Percentiles rank a stretch among this genome's conserved stretches.
phyloP scores from a whole-genome alignment of 2,797 vertebrate species.

The Mormyrops attenuatus region DNA sequence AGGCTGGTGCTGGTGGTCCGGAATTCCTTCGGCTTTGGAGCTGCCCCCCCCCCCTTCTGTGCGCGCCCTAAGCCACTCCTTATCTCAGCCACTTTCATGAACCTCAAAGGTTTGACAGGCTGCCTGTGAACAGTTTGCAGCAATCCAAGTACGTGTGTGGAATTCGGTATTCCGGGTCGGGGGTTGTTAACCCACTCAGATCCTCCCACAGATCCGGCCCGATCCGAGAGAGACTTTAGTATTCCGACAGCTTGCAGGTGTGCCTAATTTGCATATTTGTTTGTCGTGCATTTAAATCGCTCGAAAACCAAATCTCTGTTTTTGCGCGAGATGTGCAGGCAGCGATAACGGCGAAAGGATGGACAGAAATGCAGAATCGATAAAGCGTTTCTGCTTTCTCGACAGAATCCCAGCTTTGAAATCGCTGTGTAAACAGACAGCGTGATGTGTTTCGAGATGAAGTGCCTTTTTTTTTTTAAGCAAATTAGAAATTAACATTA shows the following conservation, averaged over 20 bases:
- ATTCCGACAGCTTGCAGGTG: not conserved
- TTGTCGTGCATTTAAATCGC: constrained; percentile 1
- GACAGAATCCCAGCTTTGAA: not conserved
- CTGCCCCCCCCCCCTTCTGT: not conserved
- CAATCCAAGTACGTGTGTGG: not conserved
- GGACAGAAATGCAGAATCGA: not conserved
- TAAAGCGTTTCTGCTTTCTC: not conserved
- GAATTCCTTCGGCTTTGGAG: not conserved
- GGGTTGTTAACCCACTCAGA: not conserved
- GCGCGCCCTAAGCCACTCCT: not conserved
- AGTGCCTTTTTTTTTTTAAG: not conserved
- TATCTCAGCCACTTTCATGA: not conserved
- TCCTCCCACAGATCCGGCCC: not conserved
- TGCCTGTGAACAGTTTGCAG: constrained; percentile 8
- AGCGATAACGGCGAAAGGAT: not conserved
- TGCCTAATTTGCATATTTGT: not conserved
- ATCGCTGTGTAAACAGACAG: not conserved
- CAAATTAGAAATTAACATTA: not conserved
- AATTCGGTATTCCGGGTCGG: not conserved
- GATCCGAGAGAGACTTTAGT: not conserved
- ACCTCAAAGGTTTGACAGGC: not conserved
- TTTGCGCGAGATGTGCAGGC: not conserved
- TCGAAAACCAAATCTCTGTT: not conserved
- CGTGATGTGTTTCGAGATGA: not conserved
- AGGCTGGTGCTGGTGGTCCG: not conserved